phyloP scores from a whole-genome alignment of 2,113 vertebrate species.

The Micromys minutus region DNA sequence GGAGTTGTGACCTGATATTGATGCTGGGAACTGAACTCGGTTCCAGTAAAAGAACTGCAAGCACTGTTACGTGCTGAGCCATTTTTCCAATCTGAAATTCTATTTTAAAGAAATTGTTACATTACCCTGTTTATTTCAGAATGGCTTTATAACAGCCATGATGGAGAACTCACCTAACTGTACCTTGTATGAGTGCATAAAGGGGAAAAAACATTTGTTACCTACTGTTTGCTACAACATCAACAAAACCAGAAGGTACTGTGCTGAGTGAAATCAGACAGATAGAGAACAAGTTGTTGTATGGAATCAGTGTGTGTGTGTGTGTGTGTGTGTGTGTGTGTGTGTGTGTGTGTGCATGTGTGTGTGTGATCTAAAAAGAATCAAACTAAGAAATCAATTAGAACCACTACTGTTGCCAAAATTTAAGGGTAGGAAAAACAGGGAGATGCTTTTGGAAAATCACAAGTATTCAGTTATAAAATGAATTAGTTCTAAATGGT shows the following conservation, averaged over 20 bases:
- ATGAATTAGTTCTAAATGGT: background rate
- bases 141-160: background rate
- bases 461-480: background rate
- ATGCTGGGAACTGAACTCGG: background rate
- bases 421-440: background rate
- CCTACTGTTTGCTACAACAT: background rate
- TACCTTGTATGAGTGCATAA: background rate
- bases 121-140: background rate
- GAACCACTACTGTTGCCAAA: background rate
- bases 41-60: background rate
- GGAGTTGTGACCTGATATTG: background rate
- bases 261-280: background rate
- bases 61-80: background rate
- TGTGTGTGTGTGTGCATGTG: too few relatives aligned
- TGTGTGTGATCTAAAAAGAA: background rate
- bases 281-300: background rate
- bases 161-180: background rate
- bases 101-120: background rate
- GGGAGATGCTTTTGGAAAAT: background rate
- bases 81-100: background rate
- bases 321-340: too few relatives aligned
- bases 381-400: background rate
- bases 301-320: background rate
- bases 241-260: background rate
- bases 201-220: background rate